Evolutionary conservation across 2,113 vertebrate species (phyloP).

Genomic region (Antidorcas marsupialis): DNA sequence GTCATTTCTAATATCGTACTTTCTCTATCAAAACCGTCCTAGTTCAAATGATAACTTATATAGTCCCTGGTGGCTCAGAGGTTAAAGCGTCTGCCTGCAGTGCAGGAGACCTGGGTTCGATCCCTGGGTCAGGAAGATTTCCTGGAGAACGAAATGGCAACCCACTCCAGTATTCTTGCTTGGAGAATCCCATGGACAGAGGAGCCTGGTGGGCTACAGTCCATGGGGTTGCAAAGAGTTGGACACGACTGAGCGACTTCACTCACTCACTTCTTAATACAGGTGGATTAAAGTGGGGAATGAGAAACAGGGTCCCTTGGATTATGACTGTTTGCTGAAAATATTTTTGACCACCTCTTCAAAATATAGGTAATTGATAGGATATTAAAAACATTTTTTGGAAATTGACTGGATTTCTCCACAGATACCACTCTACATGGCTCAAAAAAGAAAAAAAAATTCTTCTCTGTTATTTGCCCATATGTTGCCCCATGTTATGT

Average conservation of each 20-base stretch:
- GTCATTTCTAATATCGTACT: neutral
- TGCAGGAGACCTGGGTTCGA: no score
- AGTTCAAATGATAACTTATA: neutral
- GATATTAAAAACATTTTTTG: neutral
- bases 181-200: no score
- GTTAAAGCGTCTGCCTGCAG: no score
- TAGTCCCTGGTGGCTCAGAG: no score
- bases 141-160: no score
- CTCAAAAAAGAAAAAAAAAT: neutral
- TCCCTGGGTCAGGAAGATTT: no score
- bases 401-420: neutral
- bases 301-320: neutral
- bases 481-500: neutral
- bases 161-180: no score
- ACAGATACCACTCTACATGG: neutral
- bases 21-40: neutral
- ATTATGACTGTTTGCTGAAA: neutral
- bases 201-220: no score
- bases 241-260: no score
- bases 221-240: no score
- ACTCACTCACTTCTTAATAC: neutral
- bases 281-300: neutral
- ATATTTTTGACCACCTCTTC: neutral
- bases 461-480: neutral
- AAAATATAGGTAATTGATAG: neutral